Evolutionary conservation across 2,888 invertebrate species (phyloP).

Genomic region (Troides aeacus): DNA sequence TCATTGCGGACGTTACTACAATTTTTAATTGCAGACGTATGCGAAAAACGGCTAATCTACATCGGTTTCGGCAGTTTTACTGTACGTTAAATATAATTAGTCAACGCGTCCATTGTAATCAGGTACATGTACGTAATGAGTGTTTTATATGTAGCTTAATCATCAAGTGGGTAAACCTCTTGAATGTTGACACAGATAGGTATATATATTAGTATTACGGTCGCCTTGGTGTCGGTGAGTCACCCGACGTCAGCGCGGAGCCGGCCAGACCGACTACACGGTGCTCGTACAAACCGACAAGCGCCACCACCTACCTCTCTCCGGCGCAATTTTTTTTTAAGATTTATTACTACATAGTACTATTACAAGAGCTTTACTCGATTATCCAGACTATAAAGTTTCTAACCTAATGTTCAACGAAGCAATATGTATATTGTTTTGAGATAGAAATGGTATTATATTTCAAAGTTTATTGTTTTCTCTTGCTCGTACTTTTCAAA

Average conservation of each 20-base stretch:
- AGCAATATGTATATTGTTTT: no score
- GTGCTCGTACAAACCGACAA: slow-evolving; percentile 33
- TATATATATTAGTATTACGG: slow-evolving; percentile 34
- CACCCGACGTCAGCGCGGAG: slow-evolving; percentile 53
- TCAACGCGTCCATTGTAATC: slow-evolving; percentile 5
- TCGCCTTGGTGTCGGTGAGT: slow-evolving; percentile 55
- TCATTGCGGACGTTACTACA: slow-evolving; percentile 23
- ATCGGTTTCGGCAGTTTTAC: neutral
- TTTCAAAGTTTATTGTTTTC: no score
- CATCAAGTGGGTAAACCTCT: slow-evolving; percentile 25
- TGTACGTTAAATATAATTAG: neutral
- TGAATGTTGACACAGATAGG: slow-evolving; percentile 28
- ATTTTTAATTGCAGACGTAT: neutral
- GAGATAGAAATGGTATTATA: no score
- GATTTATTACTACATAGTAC: no score
- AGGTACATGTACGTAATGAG: neutral
- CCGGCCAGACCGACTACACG: slow-evolving; percentile 52
- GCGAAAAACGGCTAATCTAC: neutral
- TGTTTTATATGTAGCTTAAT: slow-evolving; percentile 20
- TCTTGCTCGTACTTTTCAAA: no score
- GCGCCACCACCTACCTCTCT: slow-evolving; percentile 35
- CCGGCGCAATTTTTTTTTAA: slow-evolving; percentile 27
- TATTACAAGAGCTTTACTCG: slow-evolving; percentile 7
- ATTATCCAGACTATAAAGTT: slow-evolving; percentile 3
- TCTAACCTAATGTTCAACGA: no score